These are phyloP conservation scores for Brachymystax lenok DNA, from an alignment of 2,797 vertebrate species.

Conservation along the genomic window DNA sequence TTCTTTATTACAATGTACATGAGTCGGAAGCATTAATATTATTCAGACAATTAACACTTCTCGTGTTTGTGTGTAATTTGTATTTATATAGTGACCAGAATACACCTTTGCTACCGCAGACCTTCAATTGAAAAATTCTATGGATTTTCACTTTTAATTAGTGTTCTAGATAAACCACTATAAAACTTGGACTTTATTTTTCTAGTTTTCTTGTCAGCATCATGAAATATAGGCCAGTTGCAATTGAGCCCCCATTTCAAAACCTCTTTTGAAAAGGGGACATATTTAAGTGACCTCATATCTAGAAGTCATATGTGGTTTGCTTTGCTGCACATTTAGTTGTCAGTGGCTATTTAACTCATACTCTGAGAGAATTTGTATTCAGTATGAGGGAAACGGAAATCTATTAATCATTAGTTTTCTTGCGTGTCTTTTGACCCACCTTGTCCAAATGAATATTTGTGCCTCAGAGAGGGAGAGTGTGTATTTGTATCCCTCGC, in stretches of 20 bases:
- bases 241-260: no score
- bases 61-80: no score
- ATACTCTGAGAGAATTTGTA: not conserved
- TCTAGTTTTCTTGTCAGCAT: not conserved
- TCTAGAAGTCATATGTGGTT: conserved; percentile 5
- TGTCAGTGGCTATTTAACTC: not conserved
- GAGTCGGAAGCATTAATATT: not conserved
- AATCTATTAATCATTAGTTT: not conserved
- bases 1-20: not conserved
- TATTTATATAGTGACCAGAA: not conserved
- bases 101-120: not conserved
- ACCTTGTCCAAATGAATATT: not conserved
- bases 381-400: no score
- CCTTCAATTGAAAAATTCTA: not conserved
- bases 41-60: not conserved
- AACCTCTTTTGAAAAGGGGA: not conserved
- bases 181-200: not conserved
- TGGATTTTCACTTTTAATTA: not conserved
- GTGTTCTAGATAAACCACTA: not conserved
- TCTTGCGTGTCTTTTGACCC: not conserved
- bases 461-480: not conserved
- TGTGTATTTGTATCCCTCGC: not conserved
- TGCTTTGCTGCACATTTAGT: not conserved
- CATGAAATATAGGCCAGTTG: no score
- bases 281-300: not conserved